A percentile compares a stretch with the other conserved stretches of the same genome.
Conservation (phyloP, 2,888 invertebrate genomes). For the Clistopyga incitator region DNA sequence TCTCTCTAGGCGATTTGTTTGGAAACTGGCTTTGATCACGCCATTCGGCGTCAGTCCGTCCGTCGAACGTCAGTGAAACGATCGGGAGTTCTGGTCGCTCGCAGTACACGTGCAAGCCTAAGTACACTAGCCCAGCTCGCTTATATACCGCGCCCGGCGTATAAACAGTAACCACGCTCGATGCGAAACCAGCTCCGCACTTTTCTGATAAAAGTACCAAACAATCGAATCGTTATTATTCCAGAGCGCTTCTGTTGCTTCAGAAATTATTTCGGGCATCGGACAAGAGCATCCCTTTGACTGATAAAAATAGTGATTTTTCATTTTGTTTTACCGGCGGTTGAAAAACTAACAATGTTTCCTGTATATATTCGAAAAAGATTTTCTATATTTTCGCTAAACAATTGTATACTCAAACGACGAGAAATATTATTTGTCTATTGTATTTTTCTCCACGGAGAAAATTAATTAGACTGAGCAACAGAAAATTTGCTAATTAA, state of each 20-base stretch:
- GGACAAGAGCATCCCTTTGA: not conserved
- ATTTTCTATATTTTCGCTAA: no score
- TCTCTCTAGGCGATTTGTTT: constrained; percentile 24
- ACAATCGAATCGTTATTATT: constrained; percentile 17
- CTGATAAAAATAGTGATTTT: not conserved
- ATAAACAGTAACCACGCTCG: constrained; percentile 17
- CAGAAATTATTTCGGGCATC: constrained; percentile 3
- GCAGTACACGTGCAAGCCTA: not conserved
- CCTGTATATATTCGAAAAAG: no score
- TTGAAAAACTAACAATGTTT: no score
- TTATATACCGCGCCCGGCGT: constrained; percentile 4
- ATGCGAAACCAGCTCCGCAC: not conserved
- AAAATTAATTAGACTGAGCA: no score
- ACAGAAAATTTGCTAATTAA: no score
- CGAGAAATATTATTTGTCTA: no score
- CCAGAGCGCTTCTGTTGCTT: not conserved
- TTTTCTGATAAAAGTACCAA: constrained; percentile 1
- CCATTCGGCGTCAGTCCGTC: constrained; percentile 3
- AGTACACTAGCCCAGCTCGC: not conserved
- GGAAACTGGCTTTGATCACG: constrained; percentile 35
- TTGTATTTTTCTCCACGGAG: no score
- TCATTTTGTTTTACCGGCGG: no score
- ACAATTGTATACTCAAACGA: no score
- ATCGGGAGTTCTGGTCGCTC: constrained; percentile 10
- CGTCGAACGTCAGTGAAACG: constrained; percentile 33